A percentile compares a stretch with the other conserved stretches of the same genome.
phyloP scores from a whole-genome alignment of 2,888 invertebrate genomes.

The Lepidochrysops patricia region DNA sequence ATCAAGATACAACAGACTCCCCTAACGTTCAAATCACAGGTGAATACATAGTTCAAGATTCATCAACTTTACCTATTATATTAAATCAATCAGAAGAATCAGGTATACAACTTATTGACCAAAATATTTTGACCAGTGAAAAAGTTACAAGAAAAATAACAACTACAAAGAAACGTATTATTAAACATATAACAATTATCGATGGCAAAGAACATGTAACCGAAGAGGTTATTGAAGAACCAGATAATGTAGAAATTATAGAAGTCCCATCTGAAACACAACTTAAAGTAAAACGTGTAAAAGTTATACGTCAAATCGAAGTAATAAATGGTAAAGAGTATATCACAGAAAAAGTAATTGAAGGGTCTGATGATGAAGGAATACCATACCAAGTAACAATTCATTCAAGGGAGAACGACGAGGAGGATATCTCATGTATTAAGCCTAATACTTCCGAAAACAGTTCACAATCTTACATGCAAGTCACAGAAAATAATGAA shows the following conservation, averaged over 20 bases:
- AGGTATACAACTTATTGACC: neutral
- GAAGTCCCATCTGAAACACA: slow-evolving; percentile 44
- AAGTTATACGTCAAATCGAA: slow-evolving; percentile 73
- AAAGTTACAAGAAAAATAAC: slow-evolving; percentile 15
- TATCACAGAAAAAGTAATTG: slow-evolving; percentile 79
- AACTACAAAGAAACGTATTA: slow-evolving; percentile 25
- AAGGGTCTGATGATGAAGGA: slow-evolving; percentile 62
- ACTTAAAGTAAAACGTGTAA: slow-evolving; percentile 50
- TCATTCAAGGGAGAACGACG: neutral
- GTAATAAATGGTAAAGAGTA: slow-evolving; percentile 31
- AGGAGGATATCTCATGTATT: neutral
- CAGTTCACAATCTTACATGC: neutral
- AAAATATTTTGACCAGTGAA: neutral
- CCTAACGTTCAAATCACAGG: slow-evolving; percentile 3
- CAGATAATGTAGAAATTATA: slow-evolving; percentile 7
- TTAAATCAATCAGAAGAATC: neutral
- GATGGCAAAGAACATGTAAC: slow-evolving; percentile 84
- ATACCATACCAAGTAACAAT: slow-evolving; percentile 32
- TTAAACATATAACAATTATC: slow-evolving; percentile 78
- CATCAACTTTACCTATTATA: neutral
- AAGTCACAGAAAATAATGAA: neutral
- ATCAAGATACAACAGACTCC: neutral
- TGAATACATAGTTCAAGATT: slow-evolving; percentile 31
- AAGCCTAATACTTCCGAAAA: neutral
- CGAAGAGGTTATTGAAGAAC: slow-evolving; percentile 89